These are phyloP conservation scores for Dryas iulia DNA, from an alignment of 1,140 invertebrate genomes.

Conservation along the genomic window DNA sequence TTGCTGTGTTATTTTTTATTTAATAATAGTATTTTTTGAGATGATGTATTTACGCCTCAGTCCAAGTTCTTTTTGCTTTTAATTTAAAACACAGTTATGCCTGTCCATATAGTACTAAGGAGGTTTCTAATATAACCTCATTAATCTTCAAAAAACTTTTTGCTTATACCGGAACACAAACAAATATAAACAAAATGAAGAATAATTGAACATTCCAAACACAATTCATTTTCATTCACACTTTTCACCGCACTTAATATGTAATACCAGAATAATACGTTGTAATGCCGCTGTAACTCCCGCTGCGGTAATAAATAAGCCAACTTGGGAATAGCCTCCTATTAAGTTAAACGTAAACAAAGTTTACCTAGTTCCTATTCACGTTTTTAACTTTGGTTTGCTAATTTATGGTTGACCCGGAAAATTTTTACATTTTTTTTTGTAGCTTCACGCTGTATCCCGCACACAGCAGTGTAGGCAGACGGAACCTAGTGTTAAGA, in stretches of 20 bases:
- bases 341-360: slow-evolving; percentile 33
- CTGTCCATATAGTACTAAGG: no score
- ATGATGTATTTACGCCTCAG: no score
- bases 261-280: slow-evolving; percentile 10
- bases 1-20: no score
- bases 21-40: no score
- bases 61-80: no score
- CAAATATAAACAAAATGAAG: neutral
- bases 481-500: no score
- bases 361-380: slow-evolving; percentile 18
- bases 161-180: neutral
- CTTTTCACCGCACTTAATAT: slow-evolving; percentile 16
- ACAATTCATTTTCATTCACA: slow-evolving; percentile 17
- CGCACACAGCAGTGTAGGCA: no score
- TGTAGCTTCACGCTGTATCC: no score
- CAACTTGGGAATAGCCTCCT: slow-evolving; percentile 32
- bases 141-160: neutral
- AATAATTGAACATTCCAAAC: neutral
- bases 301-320: slow-evolving; percentile 31
- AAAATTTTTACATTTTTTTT: neutral
- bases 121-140: no score
- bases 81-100: no score
- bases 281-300: slow-evolving; percentile 27
- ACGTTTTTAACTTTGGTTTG: neutral
- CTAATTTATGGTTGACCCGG: neutral